Evolutionary conservation across 2,797 vertebrate species (phyloP).

Genomic region (Nothura maculosa): DNA sequence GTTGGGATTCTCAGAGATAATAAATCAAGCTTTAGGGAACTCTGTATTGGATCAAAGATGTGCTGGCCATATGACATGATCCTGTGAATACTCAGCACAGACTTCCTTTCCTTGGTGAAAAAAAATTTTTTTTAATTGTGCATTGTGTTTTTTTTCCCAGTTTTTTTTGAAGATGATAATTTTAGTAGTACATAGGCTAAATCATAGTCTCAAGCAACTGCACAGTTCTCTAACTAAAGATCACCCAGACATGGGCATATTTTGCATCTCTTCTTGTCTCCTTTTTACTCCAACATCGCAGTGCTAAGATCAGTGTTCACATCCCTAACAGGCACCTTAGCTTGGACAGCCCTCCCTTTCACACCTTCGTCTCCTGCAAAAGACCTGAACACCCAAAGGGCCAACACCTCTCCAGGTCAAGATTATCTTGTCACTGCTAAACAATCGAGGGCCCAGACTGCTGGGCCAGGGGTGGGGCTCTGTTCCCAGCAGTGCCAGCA

Average conservation of each 20-base stretch:
- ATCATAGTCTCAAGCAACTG: background rate
- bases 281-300: background rate
- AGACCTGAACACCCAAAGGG: background rate
- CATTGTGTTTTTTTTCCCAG: background rate
- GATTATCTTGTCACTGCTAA: background rate
- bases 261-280: background rate
- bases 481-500: background rate
- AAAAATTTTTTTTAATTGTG: background rate
- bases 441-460: background rate
- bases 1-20: background rate
- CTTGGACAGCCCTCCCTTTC: background rate
- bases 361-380: background rate
- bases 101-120: background rate
- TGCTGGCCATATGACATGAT: accelerated
- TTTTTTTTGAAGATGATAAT: background rate
- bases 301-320: background rate
- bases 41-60: background rate
- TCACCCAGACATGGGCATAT: background rate
- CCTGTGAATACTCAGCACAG: background rate
- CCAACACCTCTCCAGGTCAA: background rate
- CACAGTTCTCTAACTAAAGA: background rate
- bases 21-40: constrained; percentile 11
- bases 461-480: accelerated
- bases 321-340: background rate
- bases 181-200: background rate